Conservation (phyloP, 2,888 invertebrate species). For the Mylabris sibirica region DNA sequence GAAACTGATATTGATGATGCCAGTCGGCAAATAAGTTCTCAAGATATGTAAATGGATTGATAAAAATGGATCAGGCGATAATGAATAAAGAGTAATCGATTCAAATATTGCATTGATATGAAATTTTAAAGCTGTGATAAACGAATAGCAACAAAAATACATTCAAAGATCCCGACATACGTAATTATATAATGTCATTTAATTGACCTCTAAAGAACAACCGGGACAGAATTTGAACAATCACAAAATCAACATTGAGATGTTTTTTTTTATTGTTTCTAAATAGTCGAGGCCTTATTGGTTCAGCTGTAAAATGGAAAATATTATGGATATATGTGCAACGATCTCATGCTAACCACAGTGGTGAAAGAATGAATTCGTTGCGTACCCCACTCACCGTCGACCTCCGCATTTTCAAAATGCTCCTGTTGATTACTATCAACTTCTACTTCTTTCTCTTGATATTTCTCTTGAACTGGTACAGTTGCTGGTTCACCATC, state of each 20-base stretch:
- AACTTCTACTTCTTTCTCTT: slow-evolving; percentile 43
- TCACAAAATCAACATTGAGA: not conserved
- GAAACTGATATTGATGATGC: not conserved
- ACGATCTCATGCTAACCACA: slow-evolving; percentile 47
- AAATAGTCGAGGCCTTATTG: not conserved
- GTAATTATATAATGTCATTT: too few relatives aligned
- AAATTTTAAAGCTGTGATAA: not conserved
- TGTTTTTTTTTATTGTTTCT: too few relatives aligned
- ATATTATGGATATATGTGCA: slow-evolving; percentile 38
- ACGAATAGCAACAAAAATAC: not conserved
- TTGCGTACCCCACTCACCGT: slow-evolving; percentile 69
- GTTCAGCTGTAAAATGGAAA: not conserved
- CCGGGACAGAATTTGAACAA: too few relatives aligned
- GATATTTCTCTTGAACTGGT: slow-evolving; percentile 49
- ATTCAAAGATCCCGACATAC: too few relatives aligned
- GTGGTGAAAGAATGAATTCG: slow-evolving; percentile 27
- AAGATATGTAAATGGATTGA: not conserved
- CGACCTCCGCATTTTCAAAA: slow-evolving; percentile 73
- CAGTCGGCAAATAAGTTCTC: not conserved
- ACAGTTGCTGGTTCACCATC: slow-evolving; percentile 66
- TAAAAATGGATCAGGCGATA: not conserved
- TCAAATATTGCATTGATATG: not conserved
- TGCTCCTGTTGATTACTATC: slow-evolving; percentile 63
- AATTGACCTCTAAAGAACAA: too few relatives aligned
- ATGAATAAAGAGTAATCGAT: not conserved